Evolutionary conservation across 2,797 vertebrate genomes (phyloP), one percentile per base, ranked within the genome.

Genomic region (Dallia pectoralis): DNA sequence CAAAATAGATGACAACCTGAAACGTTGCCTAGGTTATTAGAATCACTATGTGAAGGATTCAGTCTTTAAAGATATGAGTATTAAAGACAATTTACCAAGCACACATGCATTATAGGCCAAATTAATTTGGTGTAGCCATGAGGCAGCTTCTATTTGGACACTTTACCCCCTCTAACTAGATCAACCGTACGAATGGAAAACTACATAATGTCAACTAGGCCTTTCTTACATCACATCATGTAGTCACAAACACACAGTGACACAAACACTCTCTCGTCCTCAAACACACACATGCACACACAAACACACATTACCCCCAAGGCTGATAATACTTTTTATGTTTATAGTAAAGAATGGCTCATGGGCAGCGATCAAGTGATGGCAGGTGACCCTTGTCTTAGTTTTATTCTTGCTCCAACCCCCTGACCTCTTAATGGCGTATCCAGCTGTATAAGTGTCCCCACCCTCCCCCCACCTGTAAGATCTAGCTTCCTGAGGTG

Each of bases 401-500:
- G 40, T 27, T 59, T 47, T 47, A n/a, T 29, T 32, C 7, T 14
- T 36, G 18, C 29, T 47, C 47, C 36, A n/a, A 32, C 27, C 29
- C 4, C 74, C 69, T 69, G 77, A 56, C 44, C 74, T 77, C 72
- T 77, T 32, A 1, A 79, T 79, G 81, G 69, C 77, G 83, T 86
- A 89, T 85, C 80, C 72, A 84, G 75, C 75, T 83, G 79, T 82
- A 81, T 81, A 84, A 85, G 81, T 77, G 77, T 88, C 85, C 85
- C n/a, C n/a, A n/a, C n/a, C n/a, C n/a, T n/a, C n/a, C 85, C 86
- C 85, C 86, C 67, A 75, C 70, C 61, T n/a, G 84, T 72, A 82
- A 83, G 78, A 85, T 85, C 84, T 83, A 86, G 83, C 85, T 90
- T 86, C 89, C 85, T 87, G 84, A 87, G 85, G 90, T 91, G 87